phyloP scores from a whole-genome alignment of 2,888 invertebrate genomes.

The Zonitis immaculata region DNA sequence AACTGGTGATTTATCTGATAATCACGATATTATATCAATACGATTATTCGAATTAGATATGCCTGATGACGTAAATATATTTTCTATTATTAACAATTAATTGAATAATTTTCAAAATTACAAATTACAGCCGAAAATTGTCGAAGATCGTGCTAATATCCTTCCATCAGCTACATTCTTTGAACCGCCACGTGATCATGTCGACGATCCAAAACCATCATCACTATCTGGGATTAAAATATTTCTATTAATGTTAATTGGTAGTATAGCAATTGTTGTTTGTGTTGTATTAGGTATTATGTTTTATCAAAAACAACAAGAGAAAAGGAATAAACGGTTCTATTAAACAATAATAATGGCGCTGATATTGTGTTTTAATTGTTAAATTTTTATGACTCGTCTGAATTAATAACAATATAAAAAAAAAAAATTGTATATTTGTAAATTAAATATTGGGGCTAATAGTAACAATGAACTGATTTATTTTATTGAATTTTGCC shows the following conservation, averaged over 20 bases:
- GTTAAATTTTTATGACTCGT: neutral
- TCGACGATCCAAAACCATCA: constrained; percentile 81
- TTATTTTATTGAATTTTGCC: neutral
- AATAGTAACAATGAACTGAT: neutral
- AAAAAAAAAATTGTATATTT: neutral
- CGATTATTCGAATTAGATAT: constrained; percentile 89
- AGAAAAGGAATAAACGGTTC: constrained; percentile 83
- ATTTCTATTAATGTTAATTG: constrained; percentile 80
- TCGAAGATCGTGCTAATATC: constrained; percentile 75
- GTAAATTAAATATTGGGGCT: neutral
- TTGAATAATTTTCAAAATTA: too few relatives aligned
- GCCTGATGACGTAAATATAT: constrained; percentile 59
- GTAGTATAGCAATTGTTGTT: constrained; percentile 76
- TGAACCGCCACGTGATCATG: constrained; percentile 86
- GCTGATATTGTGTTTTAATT: constrained; percentile 2
- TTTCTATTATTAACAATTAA: neutral
- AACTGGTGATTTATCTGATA: constrained; percentile 95
- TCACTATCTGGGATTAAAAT: constrained; percentile 87
- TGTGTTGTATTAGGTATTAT: constrained; percentile 84
- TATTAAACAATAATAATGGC: constrained; percentile 57
- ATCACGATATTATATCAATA: constrained; percentile 89
- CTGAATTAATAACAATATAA: too few relatives aligned
- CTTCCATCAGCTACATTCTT: constrained; percentile 84
- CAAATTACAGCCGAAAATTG: constrained; percentile 53
- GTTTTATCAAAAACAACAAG: constrained; percentile 89